Conservation (phyloP, 2,888 invertebrate genomes). For the Dioctria rufipes region DNA sequence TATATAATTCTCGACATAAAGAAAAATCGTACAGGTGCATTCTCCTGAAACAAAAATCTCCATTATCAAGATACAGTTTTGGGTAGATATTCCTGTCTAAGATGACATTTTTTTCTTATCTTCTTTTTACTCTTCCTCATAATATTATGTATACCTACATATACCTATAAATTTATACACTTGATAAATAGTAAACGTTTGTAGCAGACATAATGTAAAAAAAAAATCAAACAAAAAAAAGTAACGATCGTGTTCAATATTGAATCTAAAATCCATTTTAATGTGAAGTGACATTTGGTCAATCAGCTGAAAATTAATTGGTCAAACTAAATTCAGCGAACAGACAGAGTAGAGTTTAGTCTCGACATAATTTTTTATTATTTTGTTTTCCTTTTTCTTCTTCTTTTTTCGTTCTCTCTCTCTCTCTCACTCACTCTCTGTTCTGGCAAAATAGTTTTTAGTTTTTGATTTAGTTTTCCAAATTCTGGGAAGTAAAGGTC, state of each 20-base stretch:
- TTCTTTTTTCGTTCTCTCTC: no score
- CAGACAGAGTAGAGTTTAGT: conserved; percentile 20
- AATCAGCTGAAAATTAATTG: conserved; percentile 50
- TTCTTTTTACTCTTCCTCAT: conserved; percentile 5
- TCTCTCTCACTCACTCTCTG: no score
- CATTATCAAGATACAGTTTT: conserved; percentile 29
- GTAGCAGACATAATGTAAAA: conserved; percentile 30
- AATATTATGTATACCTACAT: no score
- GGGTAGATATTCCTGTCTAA: not conserved
- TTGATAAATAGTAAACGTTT: conserved; percentile 37
- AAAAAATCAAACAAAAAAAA: conserved; percentile 10
- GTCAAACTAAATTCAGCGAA: conserved; percentile 39
- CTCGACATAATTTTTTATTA: conserved; percentile 14
- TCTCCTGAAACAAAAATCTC: conserved; percentile 18
- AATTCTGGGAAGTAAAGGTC: conserved; percentile 18
- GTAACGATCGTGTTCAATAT: conserved; percentile 35
- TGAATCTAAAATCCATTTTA: conserved; percentile 25
- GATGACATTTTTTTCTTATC: conserved; percentile 21
- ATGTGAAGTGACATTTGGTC: conserved; percentile 43
- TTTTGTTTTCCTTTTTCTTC: no score
- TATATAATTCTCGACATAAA: not conserved
- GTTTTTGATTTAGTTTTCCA: conserved; percentile 31
- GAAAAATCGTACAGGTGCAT: conserved; percentile 36
- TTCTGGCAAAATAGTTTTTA: no score
- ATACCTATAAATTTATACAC: not conserved